Conservation (phyloP, 2,113 vertebrate genomes). For the Cynocephalus volans region DNA sequence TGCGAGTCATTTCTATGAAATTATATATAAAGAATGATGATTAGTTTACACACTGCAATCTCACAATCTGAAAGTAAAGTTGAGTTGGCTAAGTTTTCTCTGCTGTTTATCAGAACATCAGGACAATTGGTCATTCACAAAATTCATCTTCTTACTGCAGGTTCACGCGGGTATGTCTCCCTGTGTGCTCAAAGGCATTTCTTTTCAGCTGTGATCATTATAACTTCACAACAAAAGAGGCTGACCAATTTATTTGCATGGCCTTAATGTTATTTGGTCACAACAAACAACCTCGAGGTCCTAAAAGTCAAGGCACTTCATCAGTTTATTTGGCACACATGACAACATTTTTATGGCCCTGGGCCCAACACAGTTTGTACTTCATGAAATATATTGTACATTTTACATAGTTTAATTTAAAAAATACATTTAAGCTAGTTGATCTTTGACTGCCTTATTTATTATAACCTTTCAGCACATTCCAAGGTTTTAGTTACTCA, state of each 20-base stretch:
- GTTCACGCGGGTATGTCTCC: conserved; percentile 50
- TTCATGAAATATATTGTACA: conserved; percentile 88
- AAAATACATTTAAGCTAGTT: conserved; percentile 90
- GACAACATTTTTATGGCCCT: conserved; percentile 81
- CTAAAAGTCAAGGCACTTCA: conserved; percentile 86
- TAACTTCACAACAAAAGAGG: conserved; percentile 75
- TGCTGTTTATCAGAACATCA: conserved; percentile 50
- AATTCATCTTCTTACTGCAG: conserved; percentile 65
- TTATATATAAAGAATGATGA: conserved; percentile 83
- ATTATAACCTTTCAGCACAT: conserved; percentile 94
- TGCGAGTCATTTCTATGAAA: conserved; percentile 89
- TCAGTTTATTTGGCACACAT: conserved; percentile 84
- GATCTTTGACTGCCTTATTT: conserved; percentile 90
- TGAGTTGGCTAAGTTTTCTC: conserved; percentile 69
- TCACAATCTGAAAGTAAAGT: conserved; percentile 83
- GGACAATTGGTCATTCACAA: conserved; percentile 71
- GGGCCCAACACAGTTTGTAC: conserved; percentile 83
- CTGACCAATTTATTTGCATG: conserved; percentile 73
- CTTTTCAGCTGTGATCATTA: conserved; percentile 78
- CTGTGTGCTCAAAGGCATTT: conserved; percentile 81
- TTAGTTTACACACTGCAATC: conserved; percentile 87
- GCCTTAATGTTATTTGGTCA: conserved; percentile 77
- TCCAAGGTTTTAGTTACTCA: conserved; percentile 96
- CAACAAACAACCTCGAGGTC: conserved; percentile 78
- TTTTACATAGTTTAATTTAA: conserved; percentile 90